phyloP scores from a whole-genome alignment of 2,113 vertebrate species.

The Onychorhynchus coronatus region DNA sequence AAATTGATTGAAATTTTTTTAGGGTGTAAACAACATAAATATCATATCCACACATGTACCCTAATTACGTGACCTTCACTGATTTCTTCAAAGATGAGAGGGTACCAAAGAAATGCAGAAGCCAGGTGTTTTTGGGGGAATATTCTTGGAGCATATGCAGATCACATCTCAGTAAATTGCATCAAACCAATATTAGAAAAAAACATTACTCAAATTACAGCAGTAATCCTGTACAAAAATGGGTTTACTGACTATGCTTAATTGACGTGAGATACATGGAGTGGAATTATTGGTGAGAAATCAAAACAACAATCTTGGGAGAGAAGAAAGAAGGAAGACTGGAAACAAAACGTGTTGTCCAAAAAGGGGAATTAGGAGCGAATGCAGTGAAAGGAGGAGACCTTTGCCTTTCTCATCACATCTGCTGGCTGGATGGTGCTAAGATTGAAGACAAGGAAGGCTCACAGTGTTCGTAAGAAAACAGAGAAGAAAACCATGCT shows the following conservation, averaged over 20 bases:
- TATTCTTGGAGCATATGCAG: background rate
- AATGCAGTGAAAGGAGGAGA: background rate
- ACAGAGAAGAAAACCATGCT: background rate
- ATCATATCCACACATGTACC: background rate
- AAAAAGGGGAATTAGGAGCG: background rate
- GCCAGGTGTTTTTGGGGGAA: background rate
- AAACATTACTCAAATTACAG: background rate
- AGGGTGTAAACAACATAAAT: background rate
- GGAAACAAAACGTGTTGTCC: background rate
- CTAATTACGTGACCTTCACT: accelerated
- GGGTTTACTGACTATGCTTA: background rate
- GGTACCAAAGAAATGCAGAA: background rate
- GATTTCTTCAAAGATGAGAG: background rate
- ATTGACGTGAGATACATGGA: background rate
- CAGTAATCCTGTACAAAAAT: background rate
- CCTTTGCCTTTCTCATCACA: background rate
- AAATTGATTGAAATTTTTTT: background rate
- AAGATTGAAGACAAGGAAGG: background rate
- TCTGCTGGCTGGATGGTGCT: background rate
- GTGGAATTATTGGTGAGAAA: background rate
- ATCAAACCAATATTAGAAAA: background rate
- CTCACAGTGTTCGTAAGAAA: background rate
- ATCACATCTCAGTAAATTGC: background rate
- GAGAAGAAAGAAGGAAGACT: background rate
- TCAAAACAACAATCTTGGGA: background rate